Base-by-base conservation (phyloP, 2,888 invertebrate genomes). In the Cloeon dipterum region DNA sequence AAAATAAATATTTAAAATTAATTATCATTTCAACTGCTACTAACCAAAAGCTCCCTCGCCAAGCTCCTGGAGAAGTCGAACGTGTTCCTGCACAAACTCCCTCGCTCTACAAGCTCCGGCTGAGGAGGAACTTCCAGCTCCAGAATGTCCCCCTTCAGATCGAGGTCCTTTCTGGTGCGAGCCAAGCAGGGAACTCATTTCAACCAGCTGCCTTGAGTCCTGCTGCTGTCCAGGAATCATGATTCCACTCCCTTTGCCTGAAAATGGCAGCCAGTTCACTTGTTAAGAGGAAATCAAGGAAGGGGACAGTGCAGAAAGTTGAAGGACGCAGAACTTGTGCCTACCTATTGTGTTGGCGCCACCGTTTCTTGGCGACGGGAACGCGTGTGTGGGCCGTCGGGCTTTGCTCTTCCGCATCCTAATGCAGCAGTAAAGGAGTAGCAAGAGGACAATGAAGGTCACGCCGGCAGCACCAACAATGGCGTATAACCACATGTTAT, bases 21-120 rank as follows among this genome's bases (percentile, higher is more conserved):
- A 32, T 25, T 13, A 11, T 11, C n/a, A 32, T 13, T 2, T 32
- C 13, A 11, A 34, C 18, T n/a, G n/a, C 29, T 32, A 47, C 54
- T 57, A 60, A 57, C 94, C 94, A 56, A 93, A 96, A 20, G 91
- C 89, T 10, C 96, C 93, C 60, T 93, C 91, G 17, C 93, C 93
- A 20, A 94, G 60, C 55, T 91, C 86, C 53, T 89, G 85, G 34
- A 86, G 64, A 52, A 91, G 85, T 44, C 74, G 68, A 1, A 88
- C 77, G 54, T 83, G 79, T 40, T 78, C 73, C 41, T 86, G 62
- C 0, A 81, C 76, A 52, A 85, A 88, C 48, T 91, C 89, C 3
- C 83, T 74, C 32, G 88, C 77, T 47, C 76, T 59, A 3, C 61
- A 49, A 52, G 58, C 45, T 56, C 61, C 45, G 58, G 56, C 48